Evolutionary conservation across 2,113 vertebrate species (phyloP), one percentile per base, ranked within the genome.

Genomic region (Pardalotus punctatus): DNA sequence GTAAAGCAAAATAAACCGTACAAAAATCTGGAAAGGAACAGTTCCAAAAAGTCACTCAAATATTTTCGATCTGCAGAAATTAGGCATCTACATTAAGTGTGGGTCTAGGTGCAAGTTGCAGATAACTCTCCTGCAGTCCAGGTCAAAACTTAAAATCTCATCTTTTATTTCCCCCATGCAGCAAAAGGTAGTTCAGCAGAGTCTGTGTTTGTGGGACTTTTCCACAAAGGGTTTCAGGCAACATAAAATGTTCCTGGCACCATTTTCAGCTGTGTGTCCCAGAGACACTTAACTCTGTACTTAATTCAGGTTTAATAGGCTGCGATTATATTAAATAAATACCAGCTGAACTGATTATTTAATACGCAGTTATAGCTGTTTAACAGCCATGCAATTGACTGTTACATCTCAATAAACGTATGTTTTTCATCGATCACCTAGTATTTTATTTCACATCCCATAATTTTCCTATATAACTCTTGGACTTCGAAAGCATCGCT

Each of bases 291-390:
- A 97, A 97, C 96, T 98, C 96, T 96, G 96, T 90, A 89, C 92
- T 97, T 98, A 98, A 98, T 98, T 97, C 97, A 96, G 88, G 94
- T 97, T 98, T 98, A 98, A 98, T 96, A 98, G 97, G 93, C 96
- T 97, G 92, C 83, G 88, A 97, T 98, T 98, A 97, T 95, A 90
- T 97, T 98, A 97, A 98, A 98, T 98, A 97, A 97, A 98, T 97
- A 98, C 96, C 98, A 97, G 97, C 97, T 98, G 97, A 97, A 90
- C 96, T 95, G 96, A 98, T 98, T 97, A 97, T 98, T 98, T 98
- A 98, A 97, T 97, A 94, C 81, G 38, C 74, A 81, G 93, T 97
- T 98, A 97, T 90, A 97, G 97, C 95, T 71, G 33, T 95, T 98
- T 98, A 98, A 98, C 96, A 97, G 88, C 96, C 83, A 64, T 70